Evolutionary conservation across 2,797 vertebrate genomes (phyloP).

Genomic region (Arnoldichthys spilopterus): DNA sequence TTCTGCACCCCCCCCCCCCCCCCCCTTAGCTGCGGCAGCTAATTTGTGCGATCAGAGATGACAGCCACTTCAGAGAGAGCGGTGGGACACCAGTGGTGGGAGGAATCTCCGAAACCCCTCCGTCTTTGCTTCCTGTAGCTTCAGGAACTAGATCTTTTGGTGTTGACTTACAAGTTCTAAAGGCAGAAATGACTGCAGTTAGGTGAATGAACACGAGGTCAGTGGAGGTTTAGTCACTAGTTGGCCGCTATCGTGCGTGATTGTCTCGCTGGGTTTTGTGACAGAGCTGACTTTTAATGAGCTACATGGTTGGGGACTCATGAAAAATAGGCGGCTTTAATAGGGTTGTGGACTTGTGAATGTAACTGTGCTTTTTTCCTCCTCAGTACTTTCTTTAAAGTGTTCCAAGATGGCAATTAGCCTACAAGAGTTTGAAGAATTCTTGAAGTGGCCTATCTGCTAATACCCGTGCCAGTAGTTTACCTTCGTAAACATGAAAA

Average conservation of each 20-base stretch:
- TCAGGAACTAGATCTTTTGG: slow-evolving; percentile 11
- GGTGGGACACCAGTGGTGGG: slow-evolving; percentile 6
- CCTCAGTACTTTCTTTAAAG: not conserved
- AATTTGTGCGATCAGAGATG: slow-evolving; percentile 53
- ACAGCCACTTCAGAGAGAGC: slow-evolving; percentile 42
- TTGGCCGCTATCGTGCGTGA: not conserved
- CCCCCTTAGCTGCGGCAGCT: slow-evolving; percentile 39
- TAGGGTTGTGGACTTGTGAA: not conserved
- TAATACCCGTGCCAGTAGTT: not conserved
- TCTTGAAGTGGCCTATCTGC: not conserved
- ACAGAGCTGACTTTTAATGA: slow-evolving; percentile 24
- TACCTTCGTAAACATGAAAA: not conserved
- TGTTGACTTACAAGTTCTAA: slow-evolving; percentile 2
- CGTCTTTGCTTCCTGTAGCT: slow-evolving; percentile 9
- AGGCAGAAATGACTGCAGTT: slow-evolving; percentile 15
- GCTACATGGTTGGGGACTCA: not conserved
- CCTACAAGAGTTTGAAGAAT: not conserved
- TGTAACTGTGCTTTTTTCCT: not conserved
- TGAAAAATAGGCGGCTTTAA: not conserved
- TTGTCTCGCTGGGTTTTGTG: not conserved
- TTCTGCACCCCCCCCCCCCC: slow-evolving; percentile 50
- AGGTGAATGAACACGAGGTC: not conserved
- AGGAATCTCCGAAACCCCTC: slow-evolving; percentile 19
- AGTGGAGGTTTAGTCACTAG: not conserved
- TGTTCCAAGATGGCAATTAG: not conserved